Base-by-base conservation (phyloP, 2,888 invertebrate genomes). In the Chrysolina americana region DNA sequence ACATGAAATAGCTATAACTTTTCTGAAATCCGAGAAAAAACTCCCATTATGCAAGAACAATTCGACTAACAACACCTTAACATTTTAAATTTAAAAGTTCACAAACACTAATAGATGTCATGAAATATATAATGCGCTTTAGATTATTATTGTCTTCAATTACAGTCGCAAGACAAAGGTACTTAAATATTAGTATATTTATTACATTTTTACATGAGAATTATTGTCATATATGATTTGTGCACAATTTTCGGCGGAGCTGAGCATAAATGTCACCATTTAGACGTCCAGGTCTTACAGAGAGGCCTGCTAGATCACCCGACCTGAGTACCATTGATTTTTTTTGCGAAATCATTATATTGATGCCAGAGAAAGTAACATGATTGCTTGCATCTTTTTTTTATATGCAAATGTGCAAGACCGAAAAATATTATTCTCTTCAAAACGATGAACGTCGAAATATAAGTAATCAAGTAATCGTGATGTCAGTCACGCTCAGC, bases 171-270 rank as follows among this genome's bases (percentile, higher is more conserved):
- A 36, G 23, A 28, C 36, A 36, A 19, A 59, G 59, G 59, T 28
- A 59, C 28, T 23, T 59, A 59, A 5, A 53, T 21, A 53, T 19
- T 53, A 59, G 9, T 28, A 59, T 36, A 28, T 28, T 59, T 28
- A 36, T 76, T 77, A 81, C 68, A 80, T 70, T 76, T 78, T 79
- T 76, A 76, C 74, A 76, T 70, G 74, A 72, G 75, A 78, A 78
- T 84, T 84, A 84, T 84, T 83, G 82, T 84, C 83, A 77, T 78
- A 79, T 36, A 69, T 78, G 65, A 75, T 78, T 82, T 84, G 84
- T 84, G 84, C 83, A 83, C 78, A 81, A 66, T 70, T 59, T 59
- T 36, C 17, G 47, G 13, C n/a, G 28, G 13, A 21, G 21, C 53
- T 23, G 53, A 53, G 13, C 11, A 21, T 53, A 13, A 53, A 21